Evolutionary conservation across 2,113 vertebrate species (phyloP).

Genomic region (Megaceryle maxima): DNA sequence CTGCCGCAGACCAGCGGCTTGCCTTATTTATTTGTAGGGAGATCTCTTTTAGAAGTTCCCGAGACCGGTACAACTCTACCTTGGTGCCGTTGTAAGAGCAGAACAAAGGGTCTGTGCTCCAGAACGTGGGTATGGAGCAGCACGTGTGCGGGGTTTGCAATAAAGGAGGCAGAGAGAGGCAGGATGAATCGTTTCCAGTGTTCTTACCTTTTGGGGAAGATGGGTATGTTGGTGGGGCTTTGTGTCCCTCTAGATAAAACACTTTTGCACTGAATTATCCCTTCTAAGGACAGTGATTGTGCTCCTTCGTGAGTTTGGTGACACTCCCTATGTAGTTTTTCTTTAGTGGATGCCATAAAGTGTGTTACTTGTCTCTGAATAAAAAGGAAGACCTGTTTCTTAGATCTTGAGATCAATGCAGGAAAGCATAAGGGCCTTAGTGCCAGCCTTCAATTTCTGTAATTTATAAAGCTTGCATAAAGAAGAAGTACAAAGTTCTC

Average conservation of each 20-base stretch:
- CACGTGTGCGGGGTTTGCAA: background rate
- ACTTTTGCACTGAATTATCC: background rate
- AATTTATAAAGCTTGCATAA: background rate
- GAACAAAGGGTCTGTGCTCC: background rate
- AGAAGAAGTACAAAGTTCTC: background rate
- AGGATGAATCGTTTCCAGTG: too few relatives aligned
- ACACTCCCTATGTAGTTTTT: rapidly evolving
- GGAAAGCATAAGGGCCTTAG: background rate
- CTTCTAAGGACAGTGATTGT: background rate
- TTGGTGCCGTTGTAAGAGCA: background rate
- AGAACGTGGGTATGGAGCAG: background rate
- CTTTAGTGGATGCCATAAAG: background rate
- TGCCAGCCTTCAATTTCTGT: background rate
- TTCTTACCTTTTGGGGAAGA: background rate
- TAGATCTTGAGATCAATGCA: background rate
- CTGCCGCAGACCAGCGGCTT: background rate
- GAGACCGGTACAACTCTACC: rapidly evolving
- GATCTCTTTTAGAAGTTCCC: background rate
- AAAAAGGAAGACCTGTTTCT: background rate
- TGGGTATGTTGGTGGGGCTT: rapidly evolving
- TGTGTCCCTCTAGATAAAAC: background rate
- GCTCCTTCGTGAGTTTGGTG: background rate
- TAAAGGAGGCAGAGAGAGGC: background rate
- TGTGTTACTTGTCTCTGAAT: background rate
- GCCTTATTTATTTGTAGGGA: background rate